These are phyloP conservation scores for Morone saxatilis DNA, from an alignment of 2,113 vertebrate genomes.

Conservation along the genomic window DNA sequence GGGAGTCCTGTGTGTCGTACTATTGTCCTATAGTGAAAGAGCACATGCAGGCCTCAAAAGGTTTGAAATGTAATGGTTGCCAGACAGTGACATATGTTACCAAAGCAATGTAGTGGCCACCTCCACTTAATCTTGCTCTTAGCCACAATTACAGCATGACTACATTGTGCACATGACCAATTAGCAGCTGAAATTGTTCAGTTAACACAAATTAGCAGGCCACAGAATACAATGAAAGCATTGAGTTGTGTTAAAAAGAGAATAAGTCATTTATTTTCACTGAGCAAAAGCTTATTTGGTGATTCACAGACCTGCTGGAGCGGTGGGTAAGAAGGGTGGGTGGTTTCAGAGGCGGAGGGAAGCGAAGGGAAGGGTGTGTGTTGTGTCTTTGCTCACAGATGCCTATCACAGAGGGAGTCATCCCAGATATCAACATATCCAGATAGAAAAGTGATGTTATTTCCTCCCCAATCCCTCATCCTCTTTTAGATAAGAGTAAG, in stretches of 20 bases:
- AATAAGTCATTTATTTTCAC: constrained; percentile 24
- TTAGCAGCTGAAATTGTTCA: constrained; percentile 1
- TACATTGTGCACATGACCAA: background rate
- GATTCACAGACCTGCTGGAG: constrained; percentile 24
- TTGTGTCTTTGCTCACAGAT: constrained; percentile 76
- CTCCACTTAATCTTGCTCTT: background rate
- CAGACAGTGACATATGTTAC: background rate
- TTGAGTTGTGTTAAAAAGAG: constrained; percentile 8
- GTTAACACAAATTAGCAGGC: constrained; percentile 14
- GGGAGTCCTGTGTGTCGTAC: background rate
- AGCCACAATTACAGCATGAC: background rate
- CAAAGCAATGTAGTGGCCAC: background rate
- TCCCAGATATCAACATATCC: constrained; percentile 61
- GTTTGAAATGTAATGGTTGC: constrained; percentile 2
- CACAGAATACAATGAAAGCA: background rate
- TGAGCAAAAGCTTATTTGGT: constrained; percentile 24
- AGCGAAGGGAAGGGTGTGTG: constrained; percentile 58
- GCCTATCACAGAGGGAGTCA: constrained; percentile 65
- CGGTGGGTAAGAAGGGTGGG: background rate
- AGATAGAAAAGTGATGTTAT: constrained; percentile 72
- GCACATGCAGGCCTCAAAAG: background rate
- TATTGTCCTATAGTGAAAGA: background rate
- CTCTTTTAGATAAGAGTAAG: constrained; percentile 68
- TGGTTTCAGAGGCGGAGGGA: constrained; percentile 38
- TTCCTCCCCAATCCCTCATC: constrained; percentile 68